phyloP scores from a whole-genome alignment of 2,113 vertebrate genomes.

The Corvus moneduloides region DNA sequence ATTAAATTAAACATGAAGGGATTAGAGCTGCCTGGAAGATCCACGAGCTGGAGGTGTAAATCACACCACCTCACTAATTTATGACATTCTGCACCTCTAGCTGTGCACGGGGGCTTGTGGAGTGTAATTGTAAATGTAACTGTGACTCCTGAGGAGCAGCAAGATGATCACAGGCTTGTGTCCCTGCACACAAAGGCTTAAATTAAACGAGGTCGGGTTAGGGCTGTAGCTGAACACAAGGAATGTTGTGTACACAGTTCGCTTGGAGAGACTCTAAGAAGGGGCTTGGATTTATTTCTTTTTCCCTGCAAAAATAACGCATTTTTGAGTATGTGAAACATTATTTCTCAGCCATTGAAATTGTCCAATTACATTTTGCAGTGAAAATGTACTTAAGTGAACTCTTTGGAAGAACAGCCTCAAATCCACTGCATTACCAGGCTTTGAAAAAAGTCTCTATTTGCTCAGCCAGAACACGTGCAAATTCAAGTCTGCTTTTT shows the following conservation, averaged over 20 bases:
- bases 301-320: not conserved
- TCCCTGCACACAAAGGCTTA: not conserved
- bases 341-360: not conserved
- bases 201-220: not conserved
- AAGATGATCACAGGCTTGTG: not conserved
- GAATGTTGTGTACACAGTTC: not conserved
- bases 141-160: not conserved
- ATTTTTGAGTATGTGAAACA: not conserved
- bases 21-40: not conserved
- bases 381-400: not conserved
- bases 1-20: constrained; percentile 50
- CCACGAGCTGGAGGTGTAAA: constrained; percentile 7
- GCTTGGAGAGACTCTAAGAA: not conserved
- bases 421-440: not conserved
- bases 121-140: not conserved
- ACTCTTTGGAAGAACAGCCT: not conserved
- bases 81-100: not conserved
- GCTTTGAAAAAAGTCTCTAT: not conserved
- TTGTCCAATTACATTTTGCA: not conserved
- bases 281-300: not conserved
- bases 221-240: not conserved
- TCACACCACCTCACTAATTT: not conserved
- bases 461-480: not conserved
- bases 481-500: not conserved
- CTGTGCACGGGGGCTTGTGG: not conserved